These are phyloP conservation scores for Olivierus martensii DNA, from an alignment of 1,140 invertebrate genomes.

Conservation along the genomic window DNA sequence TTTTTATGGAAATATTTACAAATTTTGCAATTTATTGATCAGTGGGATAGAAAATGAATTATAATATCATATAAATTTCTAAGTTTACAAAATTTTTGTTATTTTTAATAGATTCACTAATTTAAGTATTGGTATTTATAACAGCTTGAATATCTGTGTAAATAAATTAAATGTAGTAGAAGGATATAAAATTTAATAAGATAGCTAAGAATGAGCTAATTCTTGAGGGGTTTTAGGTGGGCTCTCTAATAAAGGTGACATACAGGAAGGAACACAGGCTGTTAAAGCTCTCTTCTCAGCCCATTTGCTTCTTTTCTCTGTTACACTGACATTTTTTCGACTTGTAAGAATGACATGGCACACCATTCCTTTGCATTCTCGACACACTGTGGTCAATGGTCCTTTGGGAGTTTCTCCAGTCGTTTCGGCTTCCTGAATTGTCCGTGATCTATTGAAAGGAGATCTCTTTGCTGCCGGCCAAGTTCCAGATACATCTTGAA, in stretches of 20 bases:
- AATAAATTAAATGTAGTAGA: too few relatives aligned
- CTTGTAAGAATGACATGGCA: conserved; percentile 65
- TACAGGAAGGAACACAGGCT: background rate
- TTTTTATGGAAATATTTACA: too few relatives aligned
- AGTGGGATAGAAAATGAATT: too few relatives aligned
- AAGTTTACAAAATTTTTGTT: too few relatives aligned
- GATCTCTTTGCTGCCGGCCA: background rate
- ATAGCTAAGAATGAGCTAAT: too few relatives aligned
- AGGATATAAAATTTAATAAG: too few relatives aligned
- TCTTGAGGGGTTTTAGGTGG: background rate
- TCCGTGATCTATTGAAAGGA: conserved; percentile 10
- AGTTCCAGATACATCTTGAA: conserved; percentile 14
- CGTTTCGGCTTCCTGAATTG: conserved; percentile 1
- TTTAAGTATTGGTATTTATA: too few relatives aligned
- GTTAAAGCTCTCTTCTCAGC: conserved; percentile 2
- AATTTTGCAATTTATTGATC: too few relatives aligned
- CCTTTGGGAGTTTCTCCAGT: background rate
- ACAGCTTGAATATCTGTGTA: too few relatives aligned
- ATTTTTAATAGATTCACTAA: too few relatives aligned
- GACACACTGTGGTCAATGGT: conserved; percentile 73
- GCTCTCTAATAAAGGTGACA: background rate
- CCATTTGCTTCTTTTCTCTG: conserved; percentile 5
- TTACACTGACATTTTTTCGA: conserved; percentile 17
- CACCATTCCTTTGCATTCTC: conserved; percentile 88
- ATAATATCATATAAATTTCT: too few relatives aligned